phyloP scores from a whole-genome alignment of 2,113 vertebrate genomes.

The Protobothrops flavoviridis region DNA sequence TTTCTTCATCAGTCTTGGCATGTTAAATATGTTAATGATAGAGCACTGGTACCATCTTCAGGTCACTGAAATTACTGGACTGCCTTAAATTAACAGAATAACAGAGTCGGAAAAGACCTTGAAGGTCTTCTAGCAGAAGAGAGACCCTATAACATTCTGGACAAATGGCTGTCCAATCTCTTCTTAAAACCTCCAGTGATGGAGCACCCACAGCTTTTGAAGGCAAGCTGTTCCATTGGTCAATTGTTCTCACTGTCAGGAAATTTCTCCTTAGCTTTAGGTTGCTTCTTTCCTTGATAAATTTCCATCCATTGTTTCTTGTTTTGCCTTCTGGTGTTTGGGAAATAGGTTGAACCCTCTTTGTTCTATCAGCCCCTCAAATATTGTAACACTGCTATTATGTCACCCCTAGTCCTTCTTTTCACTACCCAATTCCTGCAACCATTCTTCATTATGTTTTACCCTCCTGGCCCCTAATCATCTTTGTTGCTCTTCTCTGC shows the following conservation, averaged over 20 bases:
- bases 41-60: neutral
- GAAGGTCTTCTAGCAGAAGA: neutral
- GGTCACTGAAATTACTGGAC: neutral
- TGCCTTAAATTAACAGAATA: neutral
- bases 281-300: neutral
- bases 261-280: neutral
- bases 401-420: too few relatives aligned
- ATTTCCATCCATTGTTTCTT: neutral
- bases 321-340: neutral
- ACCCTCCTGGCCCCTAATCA: too few relatives aligned
- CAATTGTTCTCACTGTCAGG: neutral
- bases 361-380: neutral
- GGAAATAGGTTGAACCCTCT: neutral
- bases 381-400: too few relatives aligned
- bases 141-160: neutral
- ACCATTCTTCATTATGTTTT: too few relatives aligned
- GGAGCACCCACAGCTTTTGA: neutral
- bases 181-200: neutral
- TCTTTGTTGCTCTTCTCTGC: too few relatives aligned
- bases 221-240: neutral
- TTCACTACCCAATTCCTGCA: too few relatives aligned
- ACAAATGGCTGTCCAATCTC: neutral
- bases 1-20: neutral
- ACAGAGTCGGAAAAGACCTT: neutral
- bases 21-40: neutral